Conservation (phyloP, 1,140 invertebrate genomes). For the Choristoneura fumiferana region DNA sequence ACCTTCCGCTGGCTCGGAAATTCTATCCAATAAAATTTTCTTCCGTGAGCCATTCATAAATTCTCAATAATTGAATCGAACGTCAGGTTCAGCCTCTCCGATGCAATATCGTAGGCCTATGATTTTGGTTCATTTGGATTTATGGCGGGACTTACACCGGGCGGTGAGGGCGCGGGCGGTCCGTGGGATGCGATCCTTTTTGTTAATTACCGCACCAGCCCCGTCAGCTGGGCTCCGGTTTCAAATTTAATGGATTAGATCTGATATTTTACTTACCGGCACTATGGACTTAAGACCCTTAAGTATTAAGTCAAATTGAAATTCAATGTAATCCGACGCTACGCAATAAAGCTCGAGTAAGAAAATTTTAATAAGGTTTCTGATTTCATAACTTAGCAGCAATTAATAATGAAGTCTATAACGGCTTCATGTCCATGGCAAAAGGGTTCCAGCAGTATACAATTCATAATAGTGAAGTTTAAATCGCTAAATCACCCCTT, state of each 20-base stretch:
- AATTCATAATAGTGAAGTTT: too few species aligned
- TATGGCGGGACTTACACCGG: slow-evolving; percentile 23
- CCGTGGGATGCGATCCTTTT: slow-evolving; percentile 29
- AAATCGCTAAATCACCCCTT: too few species aligned
- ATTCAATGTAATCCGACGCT: slow-evolving; percentile 17
- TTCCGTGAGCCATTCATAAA: slow-evolving; percentile 61
- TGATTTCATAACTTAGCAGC: not conserved
- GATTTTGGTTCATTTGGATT: slow-evolving; percentile 47
- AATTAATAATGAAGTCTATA: slow-evolving; percentile 1
- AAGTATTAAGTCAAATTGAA: slow-evolving; percentile 51
- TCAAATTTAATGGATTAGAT: slow-evolving; percentile 51
- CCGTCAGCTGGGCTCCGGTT: slow-evolving; percentile 37
- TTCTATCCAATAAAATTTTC: slow-evolving; percentile 64
- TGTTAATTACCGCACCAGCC: slow-evolving; percentile 41
- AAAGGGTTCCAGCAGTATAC: not conserved
- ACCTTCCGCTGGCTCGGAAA: slow-evolving; percentile 49
- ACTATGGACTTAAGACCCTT: slow-evolving; percentile 31
- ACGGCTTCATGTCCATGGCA: not conserved
- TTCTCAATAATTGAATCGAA: slow-evolving; percentile 67
- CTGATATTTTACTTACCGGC: slow-evolving; percentile 32
- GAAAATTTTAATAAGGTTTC: slow-evolving; percentile 7
- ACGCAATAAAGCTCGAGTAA: not conserved
- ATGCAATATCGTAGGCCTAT: slow-evolving; percentile 42
- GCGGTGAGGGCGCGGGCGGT: slow-evolving; percentile 22
- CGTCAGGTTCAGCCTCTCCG: slow-evolving; percentile 42